Evolutionary conservation across 2,888 invertebrate species (phyloP).

Genomic region (Ceraclea dissimilis): DNA sequence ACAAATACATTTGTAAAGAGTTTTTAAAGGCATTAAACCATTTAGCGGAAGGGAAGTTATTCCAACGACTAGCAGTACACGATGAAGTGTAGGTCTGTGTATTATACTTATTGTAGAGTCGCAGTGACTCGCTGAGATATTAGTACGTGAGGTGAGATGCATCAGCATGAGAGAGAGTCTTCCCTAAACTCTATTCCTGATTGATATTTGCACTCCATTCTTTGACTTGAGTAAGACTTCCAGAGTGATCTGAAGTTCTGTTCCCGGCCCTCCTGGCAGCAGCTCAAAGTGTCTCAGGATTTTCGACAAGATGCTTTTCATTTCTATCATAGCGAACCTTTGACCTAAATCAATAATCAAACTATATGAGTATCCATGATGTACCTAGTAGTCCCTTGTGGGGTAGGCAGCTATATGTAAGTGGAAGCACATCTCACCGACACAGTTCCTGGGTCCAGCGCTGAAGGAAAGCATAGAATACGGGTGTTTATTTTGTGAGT

Average conservation of each 20-base stretch:
- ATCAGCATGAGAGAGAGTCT: too few species aligned
- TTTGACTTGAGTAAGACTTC: slow-evolving; percentile 20
- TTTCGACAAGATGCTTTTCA: slow-evolving; percentile 32
- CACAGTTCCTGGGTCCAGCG: slow-evolving; percentile 24
- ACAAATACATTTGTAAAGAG: too few species aligned
- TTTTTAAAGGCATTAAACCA: too few species aligned
- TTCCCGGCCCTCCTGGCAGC: slow-evolving; percentile 6
- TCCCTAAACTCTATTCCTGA: background rate
- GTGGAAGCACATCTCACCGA: slow-evolving; percentile 8
- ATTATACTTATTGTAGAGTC: too few species aligned
- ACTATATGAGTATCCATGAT: background rate
- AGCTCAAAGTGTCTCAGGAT: slow-evolving; percentile 31
- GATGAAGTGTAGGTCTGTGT: too few species aligned
- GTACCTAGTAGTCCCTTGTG: too few species aligned
- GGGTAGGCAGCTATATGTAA: too few species aligned
- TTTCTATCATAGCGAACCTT: slow-evolving; percentile 33
- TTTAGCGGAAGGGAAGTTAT: too few species aligned
- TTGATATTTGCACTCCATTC: slow-evolving; percentile 3
- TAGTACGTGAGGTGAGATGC: too few species aligned
- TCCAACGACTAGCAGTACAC: too few species aligned
- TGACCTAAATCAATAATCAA: slow-evolving; percentile 30
- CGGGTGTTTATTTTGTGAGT: slow-evolving; percentile 14
- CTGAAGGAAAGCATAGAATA: slow-evolving; percentile 11
- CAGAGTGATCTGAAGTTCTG: background rate
- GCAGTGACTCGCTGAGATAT: too few species aligned